Evolutionary conservation across 2,113 vertebrate species (phyloP).

Genomic region (chimpanzee (Pan troglodytes)): NHGRI_mPanTro3-v2.1_pri NC_072403.2:84747001-84747500

Average conservation of each 20-base stretch:
- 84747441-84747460: conserved; percentile 80
- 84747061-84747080: background rate
- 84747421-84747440: conserved; percentile 82
- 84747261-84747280: background rate
- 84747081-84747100: background rate
- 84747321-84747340: conserved; percentile 59
- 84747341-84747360: conserved; percentile 59
- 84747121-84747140: background rate
- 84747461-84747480: conserved; percentile 81
- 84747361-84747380: conserved; percentile 54
- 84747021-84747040: background rate
- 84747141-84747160: background rate
- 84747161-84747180: background rate
- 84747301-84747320: conserved; percentile 37
- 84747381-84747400: conserved; percentile 63
- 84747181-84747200: rapidly evolving
- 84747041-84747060: background rate
- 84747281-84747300: background rate
- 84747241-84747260: background rate
- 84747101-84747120: background rate
- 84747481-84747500: conserved; percentile 82
- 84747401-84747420: conserved; percentile 76
- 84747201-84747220: background rate
- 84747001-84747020: background rate
- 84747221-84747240: background rate